These are phyloP conservation scores for Zosterops borbonicus DNA, from an alignment of 2,113 vertebrate species.

Conservation along the genomic window DNA sequence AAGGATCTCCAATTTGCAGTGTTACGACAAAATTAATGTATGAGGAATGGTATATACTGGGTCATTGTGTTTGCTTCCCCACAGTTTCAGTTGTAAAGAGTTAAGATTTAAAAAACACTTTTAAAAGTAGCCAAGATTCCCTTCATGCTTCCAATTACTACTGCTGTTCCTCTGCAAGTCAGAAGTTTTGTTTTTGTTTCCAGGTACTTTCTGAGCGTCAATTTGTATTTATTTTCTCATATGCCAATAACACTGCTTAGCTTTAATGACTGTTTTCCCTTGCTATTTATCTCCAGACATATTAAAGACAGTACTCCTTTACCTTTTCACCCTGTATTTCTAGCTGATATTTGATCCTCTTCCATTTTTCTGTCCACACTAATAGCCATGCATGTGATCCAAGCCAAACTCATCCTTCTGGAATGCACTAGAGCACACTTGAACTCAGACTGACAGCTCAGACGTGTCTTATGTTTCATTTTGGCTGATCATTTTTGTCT, in stretches of 20 bases:
- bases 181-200: neutral
- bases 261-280: neutral
- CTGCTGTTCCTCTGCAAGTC: neutral
- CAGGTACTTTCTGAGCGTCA: neutral
- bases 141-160: neutral
- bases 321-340: neutral
- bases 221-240: neutral
- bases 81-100: neutral
- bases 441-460: neutral
- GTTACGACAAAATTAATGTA: neutral
- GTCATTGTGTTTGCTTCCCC: neutral
- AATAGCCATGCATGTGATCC: neutral
- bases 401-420: neutral
- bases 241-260: neutral
- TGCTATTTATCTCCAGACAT: neutral
- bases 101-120: neutral
- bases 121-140: neutral
- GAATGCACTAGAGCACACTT: neutral
- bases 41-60: neutral
- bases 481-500: neutral
- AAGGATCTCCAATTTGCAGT: neutral
- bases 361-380: neutral
- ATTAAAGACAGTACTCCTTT: neutral
- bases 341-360: neutral
- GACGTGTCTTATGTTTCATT: neutral